A percentile compares a stretch with the other conserved stretches of the same genome.
phyloP scores from a whole-genome alignment of 1,140 invertebrate genomes.

The Tetramorium simillimum region DNA sequence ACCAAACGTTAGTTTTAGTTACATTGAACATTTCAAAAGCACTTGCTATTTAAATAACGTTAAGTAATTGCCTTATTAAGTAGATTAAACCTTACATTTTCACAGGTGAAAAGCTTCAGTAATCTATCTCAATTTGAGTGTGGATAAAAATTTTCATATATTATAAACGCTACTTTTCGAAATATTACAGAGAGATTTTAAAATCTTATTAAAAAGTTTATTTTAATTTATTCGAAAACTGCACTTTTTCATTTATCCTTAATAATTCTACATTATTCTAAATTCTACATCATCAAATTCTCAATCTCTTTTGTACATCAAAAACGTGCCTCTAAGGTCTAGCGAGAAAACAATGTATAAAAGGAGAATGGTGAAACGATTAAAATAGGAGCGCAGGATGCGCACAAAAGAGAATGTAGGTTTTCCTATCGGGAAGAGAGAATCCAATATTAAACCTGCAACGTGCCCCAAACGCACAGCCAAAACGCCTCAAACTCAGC shows the following conservation, averaged over 20 bases:
- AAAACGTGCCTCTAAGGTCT: not conserved
- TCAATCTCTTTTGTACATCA: not conserved
- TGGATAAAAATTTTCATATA: not conserved
- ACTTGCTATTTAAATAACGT: not conserved
- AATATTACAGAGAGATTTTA: not conserved
- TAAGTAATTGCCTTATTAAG: not conserved
- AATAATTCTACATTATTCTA: not conserved
- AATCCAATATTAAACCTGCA: slow-evolving; percentile 22
- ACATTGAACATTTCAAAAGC: not conserved
- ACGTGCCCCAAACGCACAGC: not conserved
- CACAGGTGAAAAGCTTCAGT: not conserved
- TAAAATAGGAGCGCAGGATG: slow-evolving; percentile 6
- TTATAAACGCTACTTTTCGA: not conserved
- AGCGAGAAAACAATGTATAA: not conserved
- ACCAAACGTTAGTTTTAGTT: not conserved
- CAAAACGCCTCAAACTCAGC: not conserved
- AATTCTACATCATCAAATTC: not conserved
- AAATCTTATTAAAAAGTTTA: not conserved
- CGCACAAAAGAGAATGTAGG: slow-evolving; percentile 1
- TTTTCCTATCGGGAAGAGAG: not conserved
- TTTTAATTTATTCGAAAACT: not conserved
- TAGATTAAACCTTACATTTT: not conserved
- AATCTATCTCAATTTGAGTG: not conserved
- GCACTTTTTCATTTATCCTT: not conserved
- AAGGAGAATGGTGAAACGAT: not conserved